These are phyloP conservation scores for Polypterus bichir DNA, from an alignment of 2,113 vertebrate species.

Conservation along the genomic window DNA sequence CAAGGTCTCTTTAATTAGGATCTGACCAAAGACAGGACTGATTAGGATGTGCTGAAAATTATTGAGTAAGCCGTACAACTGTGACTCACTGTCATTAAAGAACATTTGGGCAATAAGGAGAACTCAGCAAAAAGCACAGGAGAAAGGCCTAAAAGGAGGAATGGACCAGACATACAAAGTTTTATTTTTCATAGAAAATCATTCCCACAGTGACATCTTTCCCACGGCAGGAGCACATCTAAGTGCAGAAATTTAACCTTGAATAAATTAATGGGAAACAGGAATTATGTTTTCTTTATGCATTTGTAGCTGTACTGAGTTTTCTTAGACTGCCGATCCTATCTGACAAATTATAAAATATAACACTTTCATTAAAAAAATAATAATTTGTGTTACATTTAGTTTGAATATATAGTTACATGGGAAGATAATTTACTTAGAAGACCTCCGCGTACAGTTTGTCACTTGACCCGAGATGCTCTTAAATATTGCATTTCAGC, in stretches of 20 bases:
- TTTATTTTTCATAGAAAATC: slow-evolving; percentile 22
- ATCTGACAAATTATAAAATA: too few species aligned
- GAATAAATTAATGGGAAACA: slow-evolving; percentile 18
- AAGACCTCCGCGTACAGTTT: too few species aligned
- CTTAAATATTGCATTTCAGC: too few species aligned
- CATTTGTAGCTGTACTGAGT: too few species aligned
- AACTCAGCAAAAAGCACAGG: slow-evolving; percentile 11
- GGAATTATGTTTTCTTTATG: too few species aligned
- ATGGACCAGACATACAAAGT: slow-evolving; percentile 24
- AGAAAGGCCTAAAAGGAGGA: slow-evolving; percentile 13
- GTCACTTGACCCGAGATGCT: too few species aligned
- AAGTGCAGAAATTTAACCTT: slow-evolving; percentile 33
- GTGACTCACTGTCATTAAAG: slow-evolving; percentile 20
- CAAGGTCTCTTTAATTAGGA: slow-evolving; percentile 45
- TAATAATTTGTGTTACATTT: too few species aligned
- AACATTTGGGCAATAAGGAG: slow-evolving; percentile 26
- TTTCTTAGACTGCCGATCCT: too few species aligned
- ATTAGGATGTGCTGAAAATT: slow-evolving; percentile 48
- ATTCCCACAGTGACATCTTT: slow-evolving; percentile 49
- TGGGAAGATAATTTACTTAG: too few species aligned
- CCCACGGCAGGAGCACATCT: slow-evolving; percentile 35
- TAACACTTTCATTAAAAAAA: too few species aligned
- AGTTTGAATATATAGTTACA: too few species aligned
- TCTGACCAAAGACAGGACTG: slow-evolving; percentile 38
- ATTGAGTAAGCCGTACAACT: slow-evolving; percentile 35